Evolutionary conservation across 2,888 invertebrate genomes (phyloP).

Genomic region (Ecdyonurus torrentis): DNA sequence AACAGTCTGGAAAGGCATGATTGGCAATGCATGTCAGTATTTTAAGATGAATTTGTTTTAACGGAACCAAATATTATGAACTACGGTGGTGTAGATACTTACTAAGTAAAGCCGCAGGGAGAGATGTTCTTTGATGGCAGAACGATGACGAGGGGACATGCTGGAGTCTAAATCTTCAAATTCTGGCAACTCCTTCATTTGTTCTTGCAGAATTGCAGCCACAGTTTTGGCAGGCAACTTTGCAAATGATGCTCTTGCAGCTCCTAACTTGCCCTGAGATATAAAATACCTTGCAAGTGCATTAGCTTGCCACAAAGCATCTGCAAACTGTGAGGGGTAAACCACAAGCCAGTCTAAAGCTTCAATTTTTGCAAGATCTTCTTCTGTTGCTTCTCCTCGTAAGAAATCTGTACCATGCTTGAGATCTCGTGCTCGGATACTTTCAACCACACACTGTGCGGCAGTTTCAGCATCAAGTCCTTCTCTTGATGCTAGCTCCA

Average conservation of each 20-base stretch:
- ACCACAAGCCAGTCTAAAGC: slow-evolving; percentile 78
- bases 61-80: too few species aligned
- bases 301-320: slow-evolving; percentile 77
- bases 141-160: slow-evolving; percentile 20
- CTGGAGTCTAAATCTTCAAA: not conserved
- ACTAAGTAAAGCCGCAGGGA: slow-evolving; percentile 71
- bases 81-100: too few species aligned
- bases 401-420: not conserved
- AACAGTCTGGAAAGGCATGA: too few species aligned
- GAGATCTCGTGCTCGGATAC: slow-evolving; percentile 29
- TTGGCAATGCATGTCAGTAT: too few species aligned
- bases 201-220: not conserved
- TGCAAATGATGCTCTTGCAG: slow-evolving; percentile 57
- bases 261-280: slow-evolving; percentile 62
- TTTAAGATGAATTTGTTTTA: too few species aligned
- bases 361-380: slow-evolving; percentile 54
- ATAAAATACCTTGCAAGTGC: slow-evolving; percentile 73
- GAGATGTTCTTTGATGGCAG: slow-evolving; percentile 59
- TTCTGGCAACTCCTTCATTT: not conserved
- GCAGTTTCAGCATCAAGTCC: slow-evolving; percentile 72
- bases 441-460: slow-evolving; percentile 70
- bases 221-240: slow-evolving; percentile 27
- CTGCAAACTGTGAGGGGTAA: slow-evolving; percentile 56
- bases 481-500: slow-evolving; percentile 52
- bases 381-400: slow-evolving; percentile 32